Percentiles rank a stretch among this genome's conserved stretches.
Evolutionary conservation across 1,140 invertebrate genomes (phyloP).

Genomic region (Lysiphlebus fabarum): DNA sequence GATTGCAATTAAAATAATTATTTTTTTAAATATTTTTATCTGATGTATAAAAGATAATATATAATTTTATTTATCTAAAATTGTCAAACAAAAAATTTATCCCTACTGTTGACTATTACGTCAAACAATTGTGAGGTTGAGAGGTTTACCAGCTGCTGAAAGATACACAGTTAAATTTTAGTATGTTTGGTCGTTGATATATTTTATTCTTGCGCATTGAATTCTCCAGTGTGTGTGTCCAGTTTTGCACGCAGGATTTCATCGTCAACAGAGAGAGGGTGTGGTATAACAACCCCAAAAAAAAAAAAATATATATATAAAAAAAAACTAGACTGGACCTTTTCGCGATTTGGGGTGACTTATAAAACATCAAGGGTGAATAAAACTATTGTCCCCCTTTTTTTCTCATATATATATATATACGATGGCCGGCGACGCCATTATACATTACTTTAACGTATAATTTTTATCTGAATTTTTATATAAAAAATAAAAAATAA

Average conservation of each 20-base stretch:
- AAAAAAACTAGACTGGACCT: not conserved
- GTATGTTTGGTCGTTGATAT: too few relatives aligned
- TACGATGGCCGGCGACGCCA: constrained; percentile 14
- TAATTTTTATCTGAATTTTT: not conserved
- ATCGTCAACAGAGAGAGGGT: not conserved
- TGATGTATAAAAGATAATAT: too few relatives aligned
- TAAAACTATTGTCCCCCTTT: not conserved
- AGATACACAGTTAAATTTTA: not conserved
- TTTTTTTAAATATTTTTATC: too few relatives aligned
- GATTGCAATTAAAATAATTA: too few relatives aligned
- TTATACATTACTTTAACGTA: constrained; percentile 4
- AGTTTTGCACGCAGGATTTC: too few relatives aligned
- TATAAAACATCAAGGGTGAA: constrained; percentile 6
- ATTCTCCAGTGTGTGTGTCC: too few relatives aligned
- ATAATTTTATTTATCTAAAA: too few relatives aligned
- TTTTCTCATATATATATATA: too few relatives aligned
- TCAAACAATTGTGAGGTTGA: not conserved
- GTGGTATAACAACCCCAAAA: not conserved
- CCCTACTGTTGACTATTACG: too few relatives aligned
- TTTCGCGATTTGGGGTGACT: constrained; percentile 7
- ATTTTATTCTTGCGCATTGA: too few relatives aligned
- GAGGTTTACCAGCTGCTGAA: constrained; percentile 4
- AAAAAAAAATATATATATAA: too few relatives aligned
- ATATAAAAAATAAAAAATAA: not conserved
- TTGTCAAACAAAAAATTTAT: too few relatives aligned